Conservation (phyloP, 2,888 invertebrate species). For the Oscheius sp. region DNA sequence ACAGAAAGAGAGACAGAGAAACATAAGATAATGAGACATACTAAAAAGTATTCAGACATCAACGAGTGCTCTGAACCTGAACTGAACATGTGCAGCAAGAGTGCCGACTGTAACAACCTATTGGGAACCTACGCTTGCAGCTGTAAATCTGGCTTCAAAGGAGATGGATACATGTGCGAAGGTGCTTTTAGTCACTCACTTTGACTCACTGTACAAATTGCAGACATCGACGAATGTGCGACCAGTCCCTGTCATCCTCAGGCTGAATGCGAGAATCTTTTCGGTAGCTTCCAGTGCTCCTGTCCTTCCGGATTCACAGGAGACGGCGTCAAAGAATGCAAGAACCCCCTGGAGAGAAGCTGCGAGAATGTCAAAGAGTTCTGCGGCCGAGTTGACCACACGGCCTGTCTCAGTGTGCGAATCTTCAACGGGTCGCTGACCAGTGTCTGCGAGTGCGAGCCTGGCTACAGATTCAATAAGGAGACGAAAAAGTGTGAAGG, state of each 20-base stretch:
- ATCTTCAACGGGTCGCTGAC: conserved; percentile 55
- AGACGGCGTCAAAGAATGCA: conserved; percentile 62
- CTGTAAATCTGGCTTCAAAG: conserved; percentile 63
- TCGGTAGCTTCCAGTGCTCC: conserved; percentile 63
- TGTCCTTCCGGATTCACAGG: conserved; percentile 67
- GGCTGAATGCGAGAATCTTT: conserved; percentile 65
- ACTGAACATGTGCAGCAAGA: conserved; percentile 47
- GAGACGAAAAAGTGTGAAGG: conserved; percentile 52
- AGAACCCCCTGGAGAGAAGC: conserved; percentile 59
- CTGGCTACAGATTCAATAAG: conserved; percentile 59
- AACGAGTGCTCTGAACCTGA: conserved; percentile 60
- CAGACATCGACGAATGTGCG: conserved; percentile 69
- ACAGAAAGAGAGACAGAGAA: no score
- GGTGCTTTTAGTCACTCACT: background rate
- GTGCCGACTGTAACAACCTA: conserved; percentile 61
- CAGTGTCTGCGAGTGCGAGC: conserved; percentile 66
- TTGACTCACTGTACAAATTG: conserved; percentile 3
- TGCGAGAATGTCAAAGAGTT: conserved; percentile 60
- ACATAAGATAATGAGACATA: no score
- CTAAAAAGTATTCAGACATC: conserved; percentile 50
- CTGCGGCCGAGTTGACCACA: conserved; percentile 55
- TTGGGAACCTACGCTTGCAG: conserved; percentile 64
- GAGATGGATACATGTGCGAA: conserved; percentile 66
- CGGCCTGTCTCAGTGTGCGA: conserved; percentile 55
- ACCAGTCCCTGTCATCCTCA: conserved; percentile 65